A percentile compares a stretch with the other conserved stretches of the same genome.
Conservation (phyloP, 2,888 invertebrate species). For the Dione vanillae region DNA sequence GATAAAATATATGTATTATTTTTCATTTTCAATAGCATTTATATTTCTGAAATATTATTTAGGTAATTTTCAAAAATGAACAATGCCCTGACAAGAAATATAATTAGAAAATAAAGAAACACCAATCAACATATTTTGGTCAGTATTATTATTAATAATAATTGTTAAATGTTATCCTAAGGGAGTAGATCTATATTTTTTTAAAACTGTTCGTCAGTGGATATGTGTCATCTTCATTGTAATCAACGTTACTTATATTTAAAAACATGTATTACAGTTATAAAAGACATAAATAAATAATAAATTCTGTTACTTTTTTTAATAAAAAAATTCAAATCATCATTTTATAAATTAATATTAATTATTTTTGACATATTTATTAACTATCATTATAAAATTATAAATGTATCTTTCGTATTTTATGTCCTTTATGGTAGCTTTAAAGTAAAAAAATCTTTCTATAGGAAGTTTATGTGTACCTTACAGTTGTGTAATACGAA, state of each 20-base stretch:
- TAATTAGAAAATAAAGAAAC: constrained; percentile 13
- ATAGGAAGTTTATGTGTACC: constrained; percentile 56
- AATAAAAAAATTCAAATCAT: too few species aligned
- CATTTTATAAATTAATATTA: too few species aligned
- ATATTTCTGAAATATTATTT: background rate
- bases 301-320: too few species aligned
- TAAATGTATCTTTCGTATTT: background rate
- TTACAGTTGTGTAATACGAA: constrained; percentile 70
- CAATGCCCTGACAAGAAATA: background rate
- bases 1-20: background rate
- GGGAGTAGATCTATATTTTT: constrained; percentile 20
- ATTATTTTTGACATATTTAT: too few species aligned
- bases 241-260: background rate
- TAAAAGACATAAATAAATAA: too few species aligned
- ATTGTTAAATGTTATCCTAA: constrained; percentile 17
- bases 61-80: background rate
- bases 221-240: background rate
- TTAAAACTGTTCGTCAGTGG: constrained; percentile 13
- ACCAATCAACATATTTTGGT: constrained; percentile 8
- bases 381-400: too few species aligned
- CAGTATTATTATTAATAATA: constrained; percentile 18
- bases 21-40: background rate
- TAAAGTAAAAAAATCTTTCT: constrained; percentile 51
- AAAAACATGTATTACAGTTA: too few species aligned
- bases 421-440: background rate